Conservation (phyloP, 2,888 invertebrate species). For the Luperina nickerlii region DNA sequence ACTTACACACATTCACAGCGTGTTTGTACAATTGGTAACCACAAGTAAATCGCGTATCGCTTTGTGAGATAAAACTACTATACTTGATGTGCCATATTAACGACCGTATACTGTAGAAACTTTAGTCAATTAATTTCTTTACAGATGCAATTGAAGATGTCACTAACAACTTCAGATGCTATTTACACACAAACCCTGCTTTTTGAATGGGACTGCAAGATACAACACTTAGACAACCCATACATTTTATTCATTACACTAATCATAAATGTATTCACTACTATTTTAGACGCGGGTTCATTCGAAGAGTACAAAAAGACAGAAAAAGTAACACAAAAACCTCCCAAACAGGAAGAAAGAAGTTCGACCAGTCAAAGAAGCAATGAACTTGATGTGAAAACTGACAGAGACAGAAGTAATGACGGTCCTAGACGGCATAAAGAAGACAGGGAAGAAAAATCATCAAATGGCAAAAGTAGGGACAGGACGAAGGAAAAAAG, state of each 20-base stretch:
- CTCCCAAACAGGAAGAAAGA: conserved; percentile 74
- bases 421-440: conserved; percentile 64
- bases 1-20: neutral
- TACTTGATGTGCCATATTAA: neutral
- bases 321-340: conserved; percentile 75
- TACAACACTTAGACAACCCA: conserved; percentile 69
- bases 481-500: conserved; percentile 63
- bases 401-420: conserved; percentile 42
- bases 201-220: conserved; percentile 70
- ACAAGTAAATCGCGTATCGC: neutral
- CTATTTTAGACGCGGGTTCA: conserved; percentile 91
- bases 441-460: conserved; percentile 70
- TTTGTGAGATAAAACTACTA: neutral
- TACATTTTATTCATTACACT: conserved; percentile 31
- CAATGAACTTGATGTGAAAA: conserved; percentile 63
- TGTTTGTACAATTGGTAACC: neutral
- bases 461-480: conserved; percentile 73
- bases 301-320: conserved; percentile 93
- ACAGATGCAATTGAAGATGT: conserved; percentile 77
- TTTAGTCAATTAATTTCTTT: conserved; percentile 64
- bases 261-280: conserved; percentile 34
- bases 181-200: conserved; percentile 67
- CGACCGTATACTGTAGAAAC: conserved; percentile 9
- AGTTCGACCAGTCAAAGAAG: conserved; percentile 73
- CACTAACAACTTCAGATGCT: conserved; percentile 70